Conservation (phyloP, 2,888 invertebrate species). For the Papilio demoleus region DNA sequence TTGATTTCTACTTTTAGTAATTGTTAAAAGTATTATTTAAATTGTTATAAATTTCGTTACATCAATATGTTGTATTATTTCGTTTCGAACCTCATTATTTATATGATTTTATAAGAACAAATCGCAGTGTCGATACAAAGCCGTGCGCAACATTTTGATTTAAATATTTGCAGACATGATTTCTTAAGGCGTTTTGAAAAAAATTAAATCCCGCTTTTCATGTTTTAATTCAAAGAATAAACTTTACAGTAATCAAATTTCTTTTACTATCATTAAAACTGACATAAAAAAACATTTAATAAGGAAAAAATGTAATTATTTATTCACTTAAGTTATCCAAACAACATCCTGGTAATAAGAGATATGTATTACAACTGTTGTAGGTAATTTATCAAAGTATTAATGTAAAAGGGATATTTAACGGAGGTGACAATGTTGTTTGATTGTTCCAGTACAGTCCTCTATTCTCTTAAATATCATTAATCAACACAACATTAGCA, state of each 20-base stretch:
- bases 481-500: neutral
- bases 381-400: neutral
- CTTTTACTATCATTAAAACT: too few species aligned
- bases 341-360: neutral
- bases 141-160: neutral
- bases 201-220: neutral
- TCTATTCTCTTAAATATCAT: neutral
- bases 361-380: neutral
- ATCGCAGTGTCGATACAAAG: neutral
- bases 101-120: neutral
- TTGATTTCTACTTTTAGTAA: neutral
- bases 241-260: too few species aligned
- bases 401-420: neutral
- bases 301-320: neutral
- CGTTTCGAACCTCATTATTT: neutral
- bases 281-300: too few species aligned
- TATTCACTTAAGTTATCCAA: neutral
- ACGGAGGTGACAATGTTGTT: neutral
- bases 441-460: neutral
- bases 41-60: slow-evolving; percentile 37
- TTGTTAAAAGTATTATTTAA: slow-evolving; percentile 9
- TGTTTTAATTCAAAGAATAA: neutral
- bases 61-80: slow-evolving; percentile 2
- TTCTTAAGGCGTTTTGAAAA: slow-evolving; percentile 7
- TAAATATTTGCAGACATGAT: neutral